A percentile compares a stretch with the other conserved stretches of the same genome.
phyloP scores from a whole-genome alignment of 2,888 invertebrate species.

The Saturnia pavonia region DNA sequence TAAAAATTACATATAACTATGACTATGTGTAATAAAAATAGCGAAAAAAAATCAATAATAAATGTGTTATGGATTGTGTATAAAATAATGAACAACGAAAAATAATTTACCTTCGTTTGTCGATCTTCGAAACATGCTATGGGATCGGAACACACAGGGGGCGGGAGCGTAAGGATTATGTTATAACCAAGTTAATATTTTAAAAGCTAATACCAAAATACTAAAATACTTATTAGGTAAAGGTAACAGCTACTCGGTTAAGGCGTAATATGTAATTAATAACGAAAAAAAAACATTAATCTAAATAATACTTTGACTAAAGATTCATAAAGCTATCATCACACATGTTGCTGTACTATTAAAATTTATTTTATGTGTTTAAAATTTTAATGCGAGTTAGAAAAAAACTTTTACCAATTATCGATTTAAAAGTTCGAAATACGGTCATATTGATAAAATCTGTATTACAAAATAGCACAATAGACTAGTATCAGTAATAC shows the following conservation, averaged over 20 bases:
- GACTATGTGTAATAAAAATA: not conserved
- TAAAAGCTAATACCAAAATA: conserved; percentile 16
- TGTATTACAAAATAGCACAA: conserved; percentile 9
- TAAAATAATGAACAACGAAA: conserved; percentile 47
- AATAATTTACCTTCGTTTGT: conserved; percentile 71
- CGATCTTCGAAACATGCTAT: conserved; percentile 76
- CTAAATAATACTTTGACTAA: not conserved
- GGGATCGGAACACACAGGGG: conserved; percentile 52
- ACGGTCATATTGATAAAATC: not conserved
- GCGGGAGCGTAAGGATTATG: conserved; percentile 48
- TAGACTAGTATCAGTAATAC: conserved; percentile 18
- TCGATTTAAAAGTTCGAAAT: too few relatives aligned
- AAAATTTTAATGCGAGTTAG: not conserved
- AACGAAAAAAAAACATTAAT: conserved; percentile 3
- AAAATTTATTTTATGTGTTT: too few relatives aligned
- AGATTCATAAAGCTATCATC: conserved; percentile 27
- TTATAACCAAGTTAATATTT: conserved; percentile 20
- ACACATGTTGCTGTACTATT: conserved; percentile 14
- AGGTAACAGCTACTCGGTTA: conserved; percentile 51
- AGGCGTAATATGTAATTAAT: conserved; percentile 43
- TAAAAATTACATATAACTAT: not conserved
- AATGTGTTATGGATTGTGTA: conserved; percentile 4
- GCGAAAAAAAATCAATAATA: not conserved
- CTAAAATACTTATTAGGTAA: conserved; percentile 44
- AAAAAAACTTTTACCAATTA: not conserved